Conservation (phyloP, 1,140 invertebrate species). For the Drosophila orosa region DNA sequence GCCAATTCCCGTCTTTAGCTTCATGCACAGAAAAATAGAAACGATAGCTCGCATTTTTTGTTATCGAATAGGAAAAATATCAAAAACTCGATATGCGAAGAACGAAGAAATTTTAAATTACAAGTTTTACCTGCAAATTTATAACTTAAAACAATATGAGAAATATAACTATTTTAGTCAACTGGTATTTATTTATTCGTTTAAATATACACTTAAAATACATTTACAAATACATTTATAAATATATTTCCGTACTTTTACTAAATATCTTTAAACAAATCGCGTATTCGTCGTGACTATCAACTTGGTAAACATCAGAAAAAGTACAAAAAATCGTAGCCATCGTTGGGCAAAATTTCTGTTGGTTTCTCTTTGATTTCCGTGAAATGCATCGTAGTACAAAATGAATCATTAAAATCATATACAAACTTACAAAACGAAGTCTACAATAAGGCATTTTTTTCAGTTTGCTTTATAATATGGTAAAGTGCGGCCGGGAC, state of each 20-base stretch:
- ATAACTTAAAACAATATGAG: neutral
- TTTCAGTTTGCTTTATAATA: constrained; percentile 15
- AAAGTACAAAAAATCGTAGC: constrained; percentile 47
- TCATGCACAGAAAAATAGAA: neutral
- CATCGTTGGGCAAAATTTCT: constrained; percentile 46
- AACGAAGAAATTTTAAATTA: no score
- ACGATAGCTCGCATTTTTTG: neutral
- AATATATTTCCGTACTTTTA: constrained; percentile 22
- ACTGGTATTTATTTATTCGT: constrained; percentile 34
- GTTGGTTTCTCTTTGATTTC: constrained; percentile 49
- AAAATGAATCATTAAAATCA: constrained; percentile 52
- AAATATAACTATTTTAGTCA: neutral
- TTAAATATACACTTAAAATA: constrained; percentile 48
- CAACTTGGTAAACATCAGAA: constrained; percentile 45
- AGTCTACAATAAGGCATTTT: constrained; percentile 70
- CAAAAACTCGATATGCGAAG: fast-evolving
- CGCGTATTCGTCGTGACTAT: constrained; percentile 22
- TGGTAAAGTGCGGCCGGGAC: constrained; percentile 35
- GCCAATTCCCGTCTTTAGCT: neutral
- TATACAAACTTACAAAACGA: constrained; percentile 67
- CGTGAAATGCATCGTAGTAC: constrained; percentile 45
- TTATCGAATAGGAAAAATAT: neutral
- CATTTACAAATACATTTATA: constrained; percentile 52
- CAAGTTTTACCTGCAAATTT: no score
- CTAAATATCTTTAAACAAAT: constrained; percentile 33